Evolutionary conservation across 2,888 invertebrate genomes (phyloP), one percentile per base, ranked within the genome.

Genomic region (Callimorpha dominula): DNA sequence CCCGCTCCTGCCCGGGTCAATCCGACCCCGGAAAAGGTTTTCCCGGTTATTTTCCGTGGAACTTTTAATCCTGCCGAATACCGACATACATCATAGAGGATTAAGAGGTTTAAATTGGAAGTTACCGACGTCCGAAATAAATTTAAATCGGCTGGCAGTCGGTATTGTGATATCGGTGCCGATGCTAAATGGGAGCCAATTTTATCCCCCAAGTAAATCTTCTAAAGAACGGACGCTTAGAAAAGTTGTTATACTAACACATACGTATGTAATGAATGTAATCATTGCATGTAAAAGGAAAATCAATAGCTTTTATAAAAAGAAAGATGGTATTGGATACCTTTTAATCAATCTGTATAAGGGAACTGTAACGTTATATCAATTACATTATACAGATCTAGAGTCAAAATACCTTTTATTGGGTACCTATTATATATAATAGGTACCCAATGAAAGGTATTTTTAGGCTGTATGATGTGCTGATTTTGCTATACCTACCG

Each of bases 21-120:
- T 94, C 94, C 94, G 92, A 91, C 94, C 95, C 95, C 93, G 95
- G 95, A 94, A 94, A 95, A 95, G 95, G 94, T 95, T 95, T 95
- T 94, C 95, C 95, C 94, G 95, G 95, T 95, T 95, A 95, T 95
- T 95, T 95, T 95, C 95, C 95, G 94, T 93, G 93, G 94, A 95
- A 95, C 95, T 95, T 95, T 95, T 95, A 95, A 95, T 95, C 95
- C 95, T 85, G 91, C 93, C 92, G 95, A 95, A 95, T 95, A 95
- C 95, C 95, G 93, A 94, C 94, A 95, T 95, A 95, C 95, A 95
- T 95, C 95, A 95, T 95, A 95, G 93, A 92, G 95, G 95, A 95
- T 95, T 95, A 95, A 95, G 95, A 95, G 95, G 95, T 95, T 95
- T 95, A 95, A 95, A 95, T 95, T 95, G 95, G 95, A 95, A 95